A percentile compares a stretch with the other conserved stretches of the same genome.
Evolutionary conservation across 2,888 invertebrate genomes (phyloP).

Genomic region (Acrocera orbiculus): DNA sequence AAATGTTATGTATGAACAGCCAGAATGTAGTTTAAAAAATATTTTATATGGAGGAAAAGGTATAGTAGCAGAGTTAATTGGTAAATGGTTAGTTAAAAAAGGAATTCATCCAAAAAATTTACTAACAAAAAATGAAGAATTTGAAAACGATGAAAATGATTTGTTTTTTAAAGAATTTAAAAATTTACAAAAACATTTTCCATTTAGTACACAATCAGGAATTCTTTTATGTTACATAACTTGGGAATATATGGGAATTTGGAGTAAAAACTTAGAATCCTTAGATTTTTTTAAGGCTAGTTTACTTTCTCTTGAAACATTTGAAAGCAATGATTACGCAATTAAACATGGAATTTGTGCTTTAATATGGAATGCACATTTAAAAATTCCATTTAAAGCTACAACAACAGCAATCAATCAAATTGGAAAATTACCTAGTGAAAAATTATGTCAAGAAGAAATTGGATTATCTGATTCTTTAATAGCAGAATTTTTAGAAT

Average conservation of each 20-base stretch:
- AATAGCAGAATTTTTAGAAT: slow-evolving; percentile 45
- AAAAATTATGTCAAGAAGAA: slow-evolving; percentile 62
- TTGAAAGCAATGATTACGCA: slow-evolving; percentile 21
- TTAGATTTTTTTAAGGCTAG: slow-evolving; percentile 52
- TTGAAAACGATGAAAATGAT: slow-evolving; percentile 35
- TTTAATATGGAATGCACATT: slow-evolving; percentile 75
- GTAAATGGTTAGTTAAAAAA: slow-evolving; percentile 65
- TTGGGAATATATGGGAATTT: slow-evolving; percentile 79
- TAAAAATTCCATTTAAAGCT: slow-evolving; percentile 63
- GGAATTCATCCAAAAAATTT: slow-evolving; percentile 52
- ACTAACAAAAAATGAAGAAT: too few species aligned
- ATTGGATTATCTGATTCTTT: slow-evolving; percentile 49
- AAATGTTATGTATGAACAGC: slow-evolving; percentile 36
- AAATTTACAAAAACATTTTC: slow-evolving; percentile 59
- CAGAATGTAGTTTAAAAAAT: slow-evolving; percentile 46
- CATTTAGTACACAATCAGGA: slow-evolving; percentile 64
- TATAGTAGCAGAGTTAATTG: slow-evolving; percentile 74
- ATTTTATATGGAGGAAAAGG: slow-evolving; percentile 52
- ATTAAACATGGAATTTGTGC: slow-evolving; percentile 61
- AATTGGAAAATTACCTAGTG: slow-evolving; percentile 70
- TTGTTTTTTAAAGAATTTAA: slow-evolving; percentile 43
- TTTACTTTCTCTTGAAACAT: slow-evolving; percentile 42
- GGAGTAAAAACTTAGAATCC: slow-evolving; percentile 60
- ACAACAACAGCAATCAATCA: slow-evolving; percentile 61
- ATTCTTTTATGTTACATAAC: slow-evolving; percentile 69